Conservation (phyloP, 2,888 invertebrate species). For the Phalera bucephala region DNA sequence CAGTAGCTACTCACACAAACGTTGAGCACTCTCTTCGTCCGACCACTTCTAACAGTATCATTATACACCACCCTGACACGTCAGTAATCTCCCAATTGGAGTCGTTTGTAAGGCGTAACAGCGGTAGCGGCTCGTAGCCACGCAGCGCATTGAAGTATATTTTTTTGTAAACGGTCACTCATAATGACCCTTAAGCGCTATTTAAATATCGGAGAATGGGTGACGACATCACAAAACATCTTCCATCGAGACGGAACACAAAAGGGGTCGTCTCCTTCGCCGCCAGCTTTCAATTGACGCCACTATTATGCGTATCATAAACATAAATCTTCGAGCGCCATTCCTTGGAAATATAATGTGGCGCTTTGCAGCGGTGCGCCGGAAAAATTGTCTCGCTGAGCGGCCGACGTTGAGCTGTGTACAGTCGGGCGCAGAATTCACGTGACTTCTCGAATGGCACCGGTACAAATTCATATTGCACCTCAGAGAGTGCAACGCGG, state of each 20-base stretch:
- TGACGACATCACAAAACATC: constrained; percentile 38
- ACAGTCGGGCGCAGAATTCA: constrained; percentile 24
- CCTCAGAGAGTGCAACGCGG: constrained; percentile 9
- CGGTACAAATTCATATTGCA: constrained; percentile 21
- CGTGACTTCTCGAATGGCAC: constrained; percentile 15
- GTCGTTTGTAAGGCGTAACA: constrained; percentile 19
- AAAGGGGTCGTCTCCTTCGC: constrained; percentile 39
- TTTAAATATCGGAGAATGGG: constrained; percentile 47
- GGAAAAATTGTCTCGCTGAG: constrained; percentile 41
- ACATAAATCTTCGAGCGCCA: constrained; percentile 51
- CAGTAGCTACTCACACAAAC: constrained; percentile 15
- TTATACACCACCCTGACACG: constrained; percentile 19
- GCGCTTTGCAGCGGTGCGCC: constrained; percentile 37
- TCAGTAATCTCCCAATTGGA: constrained; percentile 6
- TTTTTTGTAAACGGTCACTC: constrained; percentile 25
- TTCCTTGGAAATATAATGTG: constrained; percentile 48
- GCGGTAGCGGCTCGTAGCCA: constrained; percentile 15
- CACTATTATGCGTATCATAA: constrained; percentile 55
- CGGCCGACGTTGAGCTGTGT: constrained; percentile 16
- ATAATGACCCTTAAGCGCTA: constrained; percentile 41
- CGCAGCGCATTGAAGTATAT: no score
- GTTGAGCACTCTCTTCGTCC: constrained; percentile 22
- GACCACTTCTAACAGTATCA: constrained; percentile 26
- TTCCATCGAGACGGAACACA: constrained; percentile 35
- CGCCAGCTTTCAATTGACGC: constrained; percentile 52